Evolutionary conservation across 2,888 invertebrate genomes (phyloP).

Genomic region (Melanostoma scalare): DNA sequence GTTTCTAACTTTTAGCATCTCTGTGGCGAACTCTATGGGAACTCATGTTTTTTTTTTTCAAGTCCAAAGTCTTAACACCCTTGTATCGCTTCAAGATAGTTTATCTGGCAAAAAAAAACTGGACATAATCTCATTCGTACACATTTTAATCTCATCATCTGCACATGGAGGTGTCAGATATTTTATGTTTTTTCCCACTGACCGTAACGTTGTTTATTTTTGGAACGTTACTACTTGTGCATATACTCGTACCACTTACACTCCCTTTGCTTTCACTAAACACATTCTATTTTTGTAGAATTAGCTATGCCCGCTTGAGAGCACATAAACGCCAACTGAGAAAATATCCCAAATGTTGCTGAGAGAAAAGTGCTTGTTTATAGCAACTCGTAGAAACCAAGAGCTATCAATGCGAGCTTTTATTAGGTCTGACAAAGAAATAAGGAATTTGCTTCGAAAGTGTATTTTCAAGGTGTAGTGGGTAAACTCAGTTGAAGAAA

Average conservation of each 20-base stretch:
- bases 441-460: slow-evolving; percentile 28
- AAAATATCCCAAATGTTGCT: slow-evolving; percentile 19
- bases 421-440: slow-evolving; percentile 43
- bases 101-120: no score
- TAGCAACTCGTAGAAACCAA: slow-evolving; percentile 33
- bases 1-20: no score
- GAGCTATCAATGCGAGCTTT: slow-evolving; percentile 44
- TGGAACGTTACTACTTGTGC: slow-evolving; percentile 19
- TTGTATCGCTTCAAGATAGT: no score
- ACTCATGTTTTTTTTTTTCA: no score
- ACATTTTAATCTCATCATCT: not conserved
- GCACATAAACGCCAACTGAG: not conserved
- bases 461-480: slow-evolving; percentile 3
- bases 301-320: not conserved
- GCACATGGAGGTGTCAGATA: slow-evolving; percentile 6
- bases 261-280: slow-evolving; percentile 41
- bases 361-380: slow-evolving; percentile 42
- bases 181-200: slow-evolving; percentile 13
- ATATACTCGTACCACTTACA: slow-evolving; percentile 21
- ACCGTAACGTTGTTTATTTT: slow-evolving; percentile 37
- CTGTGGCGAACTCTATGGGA: no score
- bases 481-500: not conserved
- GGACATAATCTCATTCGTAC: not conserved
- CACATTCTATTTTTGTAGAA: slow-evolving; percentile 55
- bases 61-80: no score